Evolutionary conservation across 2,797 vertebrate species (phyloP).

Genomic region (Helarctos malayanus): DNA sequence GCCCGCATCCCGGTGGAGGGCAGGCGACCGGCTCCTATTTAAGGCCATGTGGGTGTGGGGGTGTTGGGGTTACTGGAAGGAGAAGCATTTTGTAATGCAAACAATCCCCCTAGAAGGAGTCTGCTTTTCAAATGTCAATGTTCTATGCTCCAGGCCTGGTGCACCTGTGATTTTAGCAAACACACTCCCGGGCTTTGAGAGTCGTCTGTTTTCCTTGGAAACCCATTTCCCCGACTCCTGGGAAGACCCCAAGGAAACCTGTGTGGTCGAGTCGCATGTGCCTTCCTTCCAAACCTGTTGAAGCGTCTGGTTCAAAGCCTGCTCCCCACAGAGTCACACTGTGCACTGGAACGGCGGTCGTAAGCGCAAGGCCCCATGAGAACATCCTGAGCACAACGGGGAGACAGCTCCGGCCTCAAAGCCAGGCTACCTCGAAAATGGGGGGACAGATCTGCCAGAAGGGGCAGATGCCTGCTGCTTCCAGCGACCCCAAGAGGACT

Average conservation of each 20-base stretch:
- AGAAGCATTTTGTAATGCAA: background rate
- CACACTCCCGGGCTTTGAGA: too few relatives aligned
- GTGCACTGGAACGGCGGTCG: background rate
- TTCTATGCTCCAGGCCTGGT: background rate
- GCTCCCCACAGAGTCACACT: background rate
- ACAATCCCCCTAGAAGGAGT: rapidly evolving
- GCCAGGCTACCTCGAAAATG: background rate
- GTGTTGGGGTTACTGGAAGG: rapidly evolving
- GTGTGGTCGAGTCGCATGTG: too few relatives aligned
- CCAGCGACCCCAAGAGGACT: background rate
- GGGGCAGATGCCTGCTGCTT: background rate
- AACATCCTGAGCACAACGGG: rapidly evolving
- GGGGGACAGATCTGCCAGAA: background rate
- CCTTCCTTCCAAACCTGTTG: background rate
- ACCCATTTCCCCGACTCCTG: background rate
- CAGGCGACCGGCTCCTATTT: rapidly evolving
- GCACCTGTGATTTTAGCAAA: background rate
- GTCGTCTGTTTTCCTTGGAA: background rate
- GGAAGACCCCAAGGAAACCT: background rate
- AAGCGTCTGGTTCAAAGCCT: background rate
- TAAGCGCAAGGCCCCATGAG: background rate
- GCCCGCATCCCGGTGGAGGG: background rate
- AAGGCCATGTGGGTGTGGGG: background rate
- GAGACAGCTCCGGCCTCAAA: background rate
- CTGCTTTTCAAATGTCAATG: background rate